These are phyloP conservation scores for Mycetomoellerius zeteki DNA, from an alignment of 1,140 invertebrate genomes.

Conservation along the genomic window DNA sequence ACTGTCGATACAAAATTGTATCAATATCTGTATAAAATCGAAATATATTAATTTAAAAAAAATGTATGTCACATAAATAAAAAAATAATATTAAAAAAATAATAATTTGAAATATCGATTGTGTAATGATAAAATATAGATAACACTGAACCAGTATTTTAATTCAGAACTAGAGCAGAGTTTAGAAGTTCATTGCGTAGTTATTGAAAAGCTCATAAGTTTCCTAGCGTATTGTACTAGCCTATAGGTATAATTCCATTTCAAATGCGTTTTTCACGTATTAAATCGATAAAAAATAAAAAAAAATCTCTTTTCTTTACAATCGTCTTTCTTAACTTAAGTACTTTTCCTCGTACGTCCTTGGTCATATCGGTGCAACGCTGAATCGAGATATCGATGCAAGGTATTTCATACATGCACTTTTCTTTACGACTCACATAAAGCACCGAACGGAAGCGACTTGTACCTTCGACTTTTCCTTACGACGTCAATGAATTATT, in stretches of 20 bases:
- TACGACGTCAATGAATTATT: slow-evolving; percentile 43
- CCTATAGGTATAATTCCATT: background rate
- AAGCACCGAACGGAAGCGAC: background rate
- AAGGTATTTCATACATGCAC: background rate
- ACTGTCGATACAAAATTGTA: background rate
- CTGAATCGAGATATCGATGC: slow-evolving; percentile 27
- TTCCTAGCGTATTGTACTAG: background rate
- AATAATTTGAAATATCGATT: background rate
- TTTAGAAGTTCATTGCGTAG: background rate
- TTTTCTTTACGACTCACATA: background rate
- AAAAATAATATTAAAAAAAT: too few relatives aligned
- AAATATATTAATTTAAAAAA: background rate
- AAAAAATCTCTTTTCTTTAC: background rate
- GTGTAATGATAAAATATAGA: background rate
- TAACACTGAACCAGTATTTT: background rate
- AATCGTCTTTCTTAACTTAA: slow-evolving; percentile 29
- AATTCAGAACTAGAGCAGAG: background rate
- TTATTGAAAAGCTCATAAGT: background rate
- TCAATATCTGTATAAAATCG: background rate
- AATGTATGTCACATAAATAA: background rate
- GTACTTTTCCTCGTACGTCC: slow-evolving; percentile 45
- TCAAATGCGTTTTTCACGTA: slow-evolving; percentile 34
- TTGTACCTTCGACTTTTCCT: slow-evolving; percentile 1
- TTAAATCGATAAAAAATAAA: slow-evolving; percentile 10
- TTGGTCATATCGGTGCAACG: background rate